These are phyloP conservation scores for Anoncus sp. DNA, from an alignment of 2,888 invertebrate species.

Conservation along the genomic window DNA sequence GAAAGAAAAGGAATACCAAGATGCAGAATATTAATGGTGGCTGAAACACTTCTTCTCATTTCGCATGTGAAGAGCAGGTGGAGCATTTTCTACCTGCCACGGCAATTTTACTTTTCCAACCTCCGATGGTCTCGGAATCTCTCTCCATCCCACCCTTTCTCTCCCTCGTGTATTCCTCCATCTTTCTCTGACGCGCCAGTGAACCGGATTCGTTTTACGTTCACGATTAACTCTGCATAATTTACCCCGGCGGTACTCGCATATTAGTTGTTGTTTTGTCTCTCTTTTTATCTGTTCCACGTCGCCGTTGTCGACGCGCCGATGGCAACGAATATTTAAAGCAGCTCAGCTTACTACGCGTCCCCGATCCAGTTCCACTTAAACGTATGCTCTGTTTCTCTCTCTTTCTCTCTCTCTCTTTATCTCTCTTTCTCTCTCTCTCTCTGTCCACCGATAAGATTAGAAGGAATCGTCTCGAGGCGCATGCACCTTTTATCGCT, in stretches of 20 bases:
- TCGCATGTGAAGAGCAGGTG: slow-evolving; percentile 70
- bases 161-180: background rate
- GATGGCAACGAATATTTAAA: slow-evolving; percentile 43
- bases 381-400: slow-evolving; percentile 22
- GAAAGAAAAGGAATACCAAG: slow-evolving; percentile 7
- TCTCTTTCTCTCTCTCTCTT: slow-evolving; percentile 33
- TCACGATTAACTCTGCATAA: slow-evolving; percentile 61
- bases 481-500: slow-evolving; percentile 57
- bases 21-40: slow-evolving; percentile 44
- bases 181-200: slow-evolving; percentile 5
- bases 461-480: slow-evolving; percentile 56
- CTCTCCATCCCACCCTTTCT: background rate
- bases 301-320: slow-evolving; percentile 38
- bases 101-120: slow-evolving; percentile 30
- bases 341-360: slow-evolving; percentile 29
- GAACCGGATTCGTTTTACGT: slow-evolving; percentile 53
- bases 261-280: slow-evolving; percentile 54
- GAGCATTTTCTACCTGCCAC: slow-evolving; percentile 70
- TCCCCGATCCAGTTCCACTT: slow-evolving; percentile 58
- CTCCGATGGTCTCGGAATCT: slow-evolving; percentile 15
- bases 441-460: slow-evolving; percentile 52
- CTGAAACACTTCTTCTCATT: slow-evolving; percentile 25
- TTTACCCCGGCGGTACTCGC: slow-evolving; percentile 56
- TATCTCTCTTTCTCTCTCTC: slow-evolving; percentile 11
- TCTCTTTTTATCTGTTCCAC: slow-evolving; percentile 45